Evolutionary conservation across 2,888 invertebrate species (phyloP).

Genomic region (Diadegma fenestrale): DNA sequence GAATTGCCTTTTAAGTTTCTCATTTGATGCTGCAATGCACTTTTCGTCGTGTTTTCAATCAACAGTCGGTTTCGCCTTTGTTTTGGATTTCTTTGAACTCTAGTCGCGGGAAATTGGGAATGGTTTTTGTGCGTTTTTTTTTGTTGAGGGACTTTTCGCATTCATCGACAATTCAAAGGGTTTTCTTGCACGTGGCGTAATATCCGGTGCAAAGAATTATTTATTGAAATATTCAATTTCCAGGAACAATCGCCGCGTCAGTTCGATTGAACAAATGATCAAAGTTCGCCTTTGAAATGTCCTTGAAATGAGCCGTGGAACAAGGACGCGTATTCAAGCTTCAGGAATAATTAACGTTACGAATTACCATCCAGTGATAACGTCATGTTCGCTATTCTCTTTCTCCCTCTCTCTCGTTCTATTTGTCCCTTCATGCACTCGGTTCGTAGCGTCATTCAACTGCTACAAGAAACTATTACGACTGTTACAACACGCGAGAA

Average conservation of each 20-base stretch:
- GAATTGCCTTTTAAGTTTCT: background rate
- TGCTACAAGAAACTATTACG: constrained; percentile 78
- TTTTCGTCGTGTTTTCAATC: background rate
- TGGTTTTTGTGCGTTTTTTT: background rate
- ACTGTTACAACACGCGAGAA: constrained; percentile 73
- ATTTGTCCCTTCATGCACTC: constrained; percentile 39
- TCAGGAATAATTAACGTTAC: constrained; percentile 76
- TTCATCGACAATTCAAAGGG: background rate
- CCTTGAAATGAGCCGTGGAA: background rate
- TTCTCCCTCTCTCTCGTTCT: constrained; percentile 3
- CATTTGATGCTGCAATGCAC: background rate
- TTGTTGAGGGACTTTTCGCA: background rate
- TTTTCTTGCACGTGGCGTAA: background rate
- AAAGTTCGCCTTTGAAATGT: background rate
- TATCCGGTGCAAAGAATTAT: background rate
- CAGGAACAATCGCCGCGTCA: background rate
- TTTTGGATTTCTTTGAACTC: background rate
- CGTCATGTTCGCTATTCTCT: constrained; percentile 46
- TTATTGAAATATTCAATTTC: constrained; percentile 14
- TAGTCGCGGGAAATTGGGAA: background rate
- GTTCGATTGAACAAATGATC: background rate
- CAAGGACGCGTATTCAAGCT: constrained; percentile 12
- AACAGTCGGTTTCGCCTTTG: background rate
- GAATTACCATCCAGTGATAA: constrained; percentile 24
- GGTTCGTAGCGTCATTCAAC: constrained; percentile 68